Conservation (phyloP, 2,888 invertebrate genomes). For the Orgyia antiqua region DNA sequence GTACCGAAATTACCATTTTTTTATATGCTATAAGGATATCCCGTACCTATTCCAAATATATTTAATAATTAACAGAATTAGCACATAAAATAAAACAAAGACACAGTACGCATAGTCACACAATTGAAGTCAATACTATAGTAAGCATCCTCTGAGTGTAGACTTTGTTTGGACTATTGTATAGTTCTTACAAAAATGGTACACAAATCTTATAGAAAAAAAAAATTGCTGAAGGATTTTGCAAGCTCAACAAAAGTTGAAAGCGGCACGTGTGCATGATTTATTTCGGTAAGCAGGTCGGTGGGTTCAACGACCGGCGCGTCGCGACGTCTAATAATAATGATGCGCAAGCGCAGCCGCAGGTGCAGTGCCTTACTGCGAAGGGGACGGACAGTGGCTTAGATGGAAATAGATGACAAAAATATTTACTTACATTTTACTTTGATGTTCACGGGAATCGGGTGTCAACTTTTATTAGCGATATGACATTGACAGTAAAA, state of each 20-base stretch:
- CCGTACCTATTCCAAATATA: too few species aligned
- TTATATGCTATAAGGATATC: too few species aligned
- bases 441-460: slow-evolving; percentile 22
- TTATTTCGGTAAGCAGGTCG: slow-evolving; percentile 75
- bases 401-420: slow-evolving; percentile 27
- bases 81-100: too few species aligned
- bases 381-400: slow-evolving; percentile 17
- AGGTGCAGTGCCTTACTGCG: slow-evolving; percentile 40
- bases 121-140: too few species aligned
- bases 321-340: slow-evolving; percentile 69
- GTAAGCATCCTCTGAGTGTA: too few species aligned
- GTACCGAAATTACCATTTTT: too few species aligned
- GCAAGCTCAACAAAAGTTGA: slow-evolving; percentile 33
- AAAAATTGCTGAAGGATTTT: too few species aligned
- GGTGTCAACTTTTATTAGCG: slow-evolving; percentile 17
- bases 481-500: slow-evolving; percentile 20
- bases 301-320: slow-evolving; percentile 60
- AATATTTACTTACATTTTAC: slow-evolving; percentile 17
- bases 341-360: slow-evolving; percentile 57
- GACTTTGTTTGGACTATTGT: too few species aligned
- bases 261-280: slow-evolving; percentile 50
- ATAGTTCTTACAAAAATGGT: too few species aligned
- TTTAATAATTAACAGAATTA: too few species aligned
- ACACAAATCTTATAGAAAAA: too few species aligned
- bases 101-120: too few species aligned